A percentile compares a stretch with the other conserved stretches of the same genome.
Evolutionary conservation across 1,140 invertebrate genomes (phyloP).

Genomic region (Chlorops oryzae): DNA sequence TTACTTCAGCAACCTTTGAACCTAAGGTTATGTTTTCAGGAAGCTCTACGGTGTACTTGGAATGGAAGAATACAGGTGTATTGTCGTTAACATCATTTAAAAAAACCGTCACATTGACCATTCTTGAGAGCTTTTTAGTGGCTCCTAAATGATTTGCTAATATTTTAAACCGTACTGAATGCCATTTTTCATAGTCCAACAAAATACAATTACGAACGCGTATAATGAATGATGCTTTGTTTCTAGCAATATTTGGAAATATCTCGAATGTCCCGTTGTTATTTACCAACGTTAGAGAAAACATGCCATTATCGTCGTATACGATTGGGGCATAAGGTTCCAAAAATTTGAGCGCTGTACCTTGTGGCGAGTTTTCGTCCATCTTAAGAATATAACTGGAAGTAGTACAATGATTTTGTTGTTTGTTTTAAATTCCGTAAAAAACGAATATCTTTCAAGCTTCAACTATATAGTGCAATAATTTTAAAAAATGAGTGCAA

Average conservation of each 20-base stretch:
- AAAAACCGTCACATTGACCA: conserved; percentile 69
- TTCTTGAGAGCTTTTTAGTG: conserved; percentile 64
- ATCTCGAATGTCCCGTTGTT: conserved; percentile 86
- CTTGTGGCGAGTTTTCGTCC: conserved; percentile 77
- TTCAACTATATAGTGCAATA: too few species aligned
- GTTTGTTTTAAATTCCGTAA: too few species aligned
- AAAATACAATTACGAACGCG: conserved; percentile 73
- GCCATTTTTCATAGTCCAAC: conserved; percentile 75
- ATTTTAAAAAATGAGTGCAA: not conserved
- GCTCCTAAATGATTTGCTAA: conserved; percentile 72
- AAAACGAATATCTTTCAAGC: too few species aligned
- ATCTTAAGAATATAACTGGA: conserved; percentile 66
- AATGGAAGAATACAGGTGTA: conserved; percentile 68
- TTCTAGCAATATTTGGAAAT: conserved; percentile 77
- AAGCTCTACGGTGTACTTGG: conserved; percentile 65
- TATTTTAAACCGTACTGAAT: conserved; percentile 67
- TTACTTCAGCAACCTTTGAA: conserved; percentile 66
- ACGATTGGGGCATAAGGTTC: conserved; percentile 66
- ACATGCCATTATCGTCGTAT: conserved; percentile 74
- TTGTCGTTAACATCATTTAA: conserved; percentile 89
- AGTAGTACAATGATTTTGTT: too few species aligned
- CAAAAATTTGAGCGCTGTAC: conserved; percentile 63
- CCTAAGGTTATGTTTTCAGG: conserved; percentile 74
- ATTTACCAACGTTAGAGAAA: conserved; percentile 68
- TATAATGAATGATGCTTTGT: conserved; percentile 71